Evolutionary conservation across 2,113 vertebrate genomes (phyloP), one percentile per base, ranked within the genome.

Genomic region (Coturnix japonica): DNA sequence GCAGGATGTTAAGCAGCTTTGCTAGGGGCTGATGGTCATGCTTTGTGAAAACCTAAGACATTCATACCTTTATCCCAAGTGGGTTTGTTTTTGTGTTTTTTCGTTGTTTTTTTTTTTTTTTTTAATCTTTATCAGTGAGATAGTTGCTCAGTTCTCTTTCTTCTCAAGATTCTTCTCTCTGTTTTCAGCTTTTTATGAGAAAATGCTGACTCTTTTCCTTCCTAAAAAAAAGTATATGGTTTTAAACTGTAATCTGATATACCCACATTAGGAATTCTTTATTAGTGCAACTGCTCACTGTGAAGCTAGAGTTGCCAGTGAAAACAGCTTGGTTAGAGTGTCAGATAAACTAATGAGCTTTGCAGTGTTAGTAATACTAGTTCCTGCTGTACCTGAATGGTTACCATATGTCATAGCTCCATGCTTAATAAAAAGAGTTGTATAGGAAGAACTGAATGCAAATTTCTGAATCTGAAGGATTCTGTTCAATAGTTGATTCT

Each of bases 261-360:
- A 56, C 9, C 17, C 30, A 31, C 21, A 65, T 79, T 76, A 35
- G 85, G 44, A 69, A 65, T 23, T 87, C n/a, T 85, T 87, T 63
- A 25, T 76, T 64, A 69, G 49, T 37, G 44, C 57, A 49, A 28
- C 35, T 79, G 30, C 30, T 81, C 26, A 53, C 41, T 49, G 72
- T 60, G 67, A 51, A 85, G 49, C 47, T 85, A 72, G 81, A 76
- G 30, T 65, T 87, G 44, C 66, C 25, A 21, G 67, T 79, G 72
- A 85, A 80, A 82, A 71, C 8, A 0, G 15, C 53, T 89, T 73
- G 31, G 28, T 86, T 78, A 82, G 71, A 75, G 35, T 89, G 85
- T 87, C 66, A 82, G 78, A 43, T 79, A 72, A 72, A 78, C 43
- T 81, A 72, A 54, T 56, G 49, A 87, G 74, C 79, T 91, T 87